Base-by-base conservation (phyloP, 2,113 vertebrate species). In the Odocoileus hemionus region DNA sequence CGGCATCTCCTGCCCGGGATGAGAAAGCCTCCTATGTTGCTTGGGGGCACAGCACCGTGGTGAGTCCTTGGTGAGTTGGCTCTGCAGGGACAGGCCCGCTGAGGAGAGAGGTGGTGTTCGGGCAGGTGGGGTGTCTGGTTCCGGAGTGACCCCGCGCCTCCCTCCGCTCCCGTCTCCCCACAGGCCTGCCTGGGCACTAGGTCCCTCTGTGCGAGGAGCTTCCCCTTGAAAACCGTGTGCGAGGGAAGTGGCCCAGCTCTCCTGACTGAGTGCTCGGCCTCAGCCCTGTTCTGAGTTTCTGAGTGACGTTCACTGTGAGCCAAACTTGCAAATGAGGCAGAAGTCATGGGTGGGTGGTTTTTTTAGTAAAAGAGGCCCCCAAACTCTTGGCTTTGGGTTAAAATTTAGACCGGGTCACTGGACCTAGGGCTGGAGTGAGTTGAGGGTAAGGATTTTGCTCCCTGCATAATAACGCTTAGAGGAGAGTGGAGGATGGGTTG, bases 41-140 rank as follows among this genome's bases (percentile, higher is more conserved):
- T 52, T 99, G 99, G 99, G 99, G 99, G 98, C 99, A 99, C 98
- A 99, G 99, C 99, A 99, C 99, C 0, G 98, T 99, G 0, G 99
- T 99, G 89, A 99, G 98, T 98, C 99, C 99, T 50, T 99, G 99
- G 99, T 99, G 92, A 99, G 99, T 98, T 70, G 33, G 64, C 61
- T 47, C 0, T 11, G 30, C 30, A 12, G 52, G 76, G 60, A 43
- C 33, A 21, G 78, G 45, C 43, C 93, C 76, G 2, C 14, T 6
- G 74, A 28, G 28, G 17, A 25, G 64, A 55, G 64, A 82, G 52
- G 25, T 2, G 36, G 43, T 78, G 55, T 6, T 2, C 4, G 45
- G 25, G 36, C 52, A 15, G 17, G 52, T 12, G 39, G 74, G 19
- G 7, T 47, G 52, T 14, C 80, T 60, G 91, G 36, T 10, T 33